Evolutionary conservation across 2,888 invertebrate species (phyloP).

Genomic region (Chrysolina haemoptera): DNA sequence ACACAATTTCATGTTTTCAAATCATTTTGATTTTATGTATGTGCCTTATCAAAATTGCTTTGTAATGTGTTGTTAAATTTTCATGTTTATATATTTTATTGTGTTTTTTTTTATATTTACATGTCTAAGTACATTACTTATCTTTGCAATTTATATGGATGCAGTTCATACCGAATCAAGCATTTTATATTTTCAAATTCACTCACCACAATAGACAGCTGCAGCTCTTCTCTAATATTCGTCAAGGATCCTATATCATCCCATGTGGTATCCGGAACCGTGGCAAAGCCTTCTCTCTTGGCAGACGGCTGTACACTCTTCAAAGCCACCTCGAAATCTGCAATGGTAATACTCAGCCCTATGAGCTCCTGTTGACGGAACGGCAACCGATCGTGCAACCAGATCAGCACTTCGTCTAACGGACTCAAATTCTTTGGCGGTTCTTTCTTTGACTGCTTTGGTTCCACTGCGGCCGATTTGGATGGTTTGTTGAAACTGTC

Average conservation of each 20-base stretch:
- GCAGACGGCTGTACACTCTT: slow-evolving; percentile 92
- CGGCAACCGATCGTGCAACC: slow-evolving; percentile 77
- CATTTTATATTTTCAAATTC: no score
- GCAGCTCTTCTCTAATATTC: slow-evolving; percentile 90
- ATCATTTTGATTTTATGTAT: no score
- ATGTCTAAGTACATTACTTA: no score
- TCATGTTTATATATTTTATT: no score
- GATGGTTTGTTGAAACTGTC: slow-evolving; percentile 46
- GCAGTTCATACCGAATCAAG: no score
- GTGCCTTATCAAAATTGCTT: no score
- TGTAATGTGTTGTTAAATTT: no score
- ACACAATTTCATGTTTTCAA: no score
- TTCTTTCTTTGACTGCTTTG: slow-evolving; percentile 1
- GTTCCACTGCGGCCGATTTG: slow-evolving; percentile 62
- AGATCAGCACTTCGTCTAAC: slow-evolving; percentile 75
- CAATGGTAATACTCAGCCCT: slow-evolving; percentile 79
- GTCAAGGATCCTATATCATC: slow-evolving; percentile 94
- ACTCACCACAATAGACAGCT: slow-evolving; percentile 87
- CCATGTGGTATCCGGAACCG: slow-evolving; percentile 98
- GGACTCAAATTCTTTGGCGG: slow-evolving; percentile 49
- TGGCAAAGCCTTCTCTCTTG: slow-evolving; percentile 97
- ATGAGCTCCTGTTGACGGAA: slow-evolving; percentile 77
- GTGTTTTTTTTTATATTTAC: no score
- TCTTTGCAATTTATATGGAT: no score
- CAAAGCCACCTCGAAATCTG: slow-evolving; percentile 84